Conservation (phyloP, 2,113 vertebrate species). For the Bufo gargarizans region DNA sequence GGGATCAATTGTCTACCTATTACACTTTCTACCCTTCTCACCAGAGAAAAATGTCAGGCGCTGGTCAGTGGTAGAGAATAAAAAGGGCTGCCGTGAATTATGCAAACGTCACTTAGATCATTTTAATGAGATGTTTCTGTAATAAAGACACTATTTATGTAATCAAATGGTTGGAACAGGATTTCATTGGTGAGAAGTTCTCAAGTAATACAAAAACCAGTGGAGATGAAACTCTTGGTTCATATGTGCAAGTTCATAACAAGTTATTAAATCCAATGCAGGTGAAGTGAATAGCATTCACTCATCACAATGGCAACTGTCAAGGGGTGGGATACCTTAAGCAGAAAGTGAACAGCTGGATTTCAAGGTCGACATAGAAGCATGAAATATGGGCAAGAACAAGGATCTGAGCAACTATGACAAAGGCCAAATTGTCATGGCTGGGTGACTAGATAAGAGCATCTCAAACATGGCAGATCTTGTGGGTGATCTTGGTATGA, state of each 20-base stretch:
- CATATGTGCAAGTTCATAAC: neutral
- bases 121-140: neutral
- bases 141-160: neutral
- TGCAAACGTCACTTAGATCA: neutral
- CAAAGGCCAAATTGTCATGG: too few relatives aligned
- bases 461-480: too few relatives aligned
- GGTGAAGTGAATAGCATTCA: neutral
- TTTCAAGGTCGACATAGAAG: too few relatives aligned
- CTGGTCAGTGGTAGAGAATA: slow-evolving; percentile 10
- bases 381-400: too few relatives aligned
- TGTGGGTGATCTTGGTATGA: too few relatives aligned
- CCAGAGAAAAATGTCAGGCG: slow-evolving; percentile 38
- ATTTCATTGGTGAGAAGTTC: neutral
- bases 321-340: too few relatives aligned
- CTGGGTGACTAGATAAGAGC: too few relatives aligned
- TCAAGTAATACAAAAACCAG: neutral
- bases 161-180: neutral
- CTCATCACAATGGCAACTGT: too few relatives aligned
- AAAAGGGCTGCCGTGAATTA: neutral
- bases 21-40: slow-evolving; percentile 46
- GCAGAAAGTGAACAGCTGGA: too few relatives aligned
- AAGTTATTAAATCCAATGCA: neutral
- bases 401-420: too few relatives aligned
- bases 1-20: slow-evolving; percentile 54
- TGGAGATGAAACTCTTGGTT: neutral